These are phyloP conservation scores for Tachystola acroxantha DNA, from an alignment of 2,888 invertebrate species.

Conservation along the genomic window DNA sequence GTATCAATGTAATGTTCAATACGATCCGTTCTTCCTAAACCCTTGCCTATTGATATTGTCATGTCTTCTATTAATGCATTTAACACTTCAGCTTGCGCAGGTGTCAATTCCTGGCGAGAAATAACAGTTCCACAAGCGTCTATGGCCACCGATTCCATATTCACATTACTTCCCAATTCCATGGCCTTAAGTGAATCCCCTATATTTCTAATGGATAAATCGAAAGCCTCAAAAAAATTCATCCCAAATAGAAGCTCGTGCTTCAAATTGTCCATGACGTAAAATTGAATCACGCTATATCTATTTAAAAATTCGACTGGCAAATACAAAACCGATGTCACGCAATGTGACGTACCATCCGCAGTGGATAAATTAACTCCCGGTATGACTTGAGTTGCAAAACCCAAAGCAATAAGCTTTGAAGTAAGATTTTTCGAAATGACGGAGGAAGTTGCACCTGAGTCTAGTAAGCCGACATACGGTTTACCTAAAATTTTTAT, in stretches of 20 bases:
- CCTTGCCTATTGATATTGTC: background rate
- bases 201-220: background rate
- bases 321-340: background rate
- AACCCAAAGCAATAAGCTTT: constrained; percentile 1
- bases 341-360: constrained; percentile 2
- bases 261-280: constrained; percentile 1
- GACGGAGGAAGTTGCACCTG: constrained; percentile 3
- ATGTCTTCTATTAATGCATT: background rate
- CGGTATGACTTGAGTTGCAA: background rate
- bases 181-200: too few relatives aligned
- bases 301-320: background rate
- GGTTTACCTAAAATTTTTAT: background rate
- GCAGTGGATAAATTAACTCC: background rate
- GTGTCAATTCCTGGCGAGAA: background rate
- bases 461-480: constrained; percentile 2
- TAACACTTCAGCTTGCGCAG: background rate
- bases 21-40: constrained; percentile 3
- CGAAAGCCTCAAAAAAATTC: constrained; percentile 5
- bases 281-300: constrained; percentile 1
- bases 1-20: constrained; percentile 5
- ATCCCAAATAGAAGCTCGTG: constrained; percentile 5
- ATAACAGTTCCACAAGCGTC: too few relatives aligned
- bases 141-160: too few relatives aligned
- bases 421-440: background rate
- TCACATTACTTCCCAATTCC: too few relatives aligned